Base-by-base conservation (phyloP, 2,797 vertebrate genomes). In the Gila robusta region DNA sequence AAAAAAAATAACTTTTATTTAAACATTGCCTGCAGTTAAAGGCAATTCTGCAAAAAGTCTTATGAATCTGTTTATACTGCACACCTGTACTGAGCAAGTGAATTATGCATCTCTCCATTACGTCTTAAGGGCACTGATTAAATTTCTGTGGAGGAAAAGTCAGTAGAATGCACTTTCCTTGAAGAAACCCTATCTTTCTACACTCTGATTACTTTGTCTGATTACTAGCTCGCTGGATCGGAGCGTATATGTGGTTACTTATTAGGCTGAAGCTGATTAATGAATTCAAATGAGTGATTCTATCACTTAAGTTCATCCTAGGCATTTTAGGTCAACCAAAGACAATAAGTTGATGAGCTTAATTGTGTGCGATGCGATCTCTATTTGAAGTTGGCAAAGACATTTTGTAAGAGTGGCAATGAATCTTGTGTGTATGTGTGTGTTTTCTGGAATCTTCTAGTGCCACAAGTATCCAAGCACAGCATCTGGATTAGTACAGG, bases 101-200 rank as follows among this genome's bases (percentile, higher is more conserved):
- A 77, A 84, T 84, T 84, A 79, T 56, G 70, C 49, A 41, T 84
- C 12, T 47, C 64, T 84, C 74, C 62, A 79, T 78, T 84, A 84
- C 64, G 49, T 79, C 83, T 70, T 70, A 59, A 84, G 73, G 64
- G 35, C 83, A 56, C 64, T 84, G 83, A 84, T 84, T 84, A 84
- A 70, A 84, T 84, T 70, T 84, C 74, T 56, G 37, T 84, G 37
- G 74, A 44, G 49, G 14, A 85, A 79, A 71, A 79, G 76, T 79
- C 83, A 71, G 66, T 59, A 59, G 66, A 79, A 79, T 85, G 37
- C 11, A 23, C 67, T 85, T 71, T 71, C 66, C 74, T 85, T 85
- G 52, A 85, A 85, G 83, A 72, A 85, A 71, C 26, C 14, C 37
- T 85, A 79, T 85, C 83, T 62, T 54, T 54, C 19, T 47, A 37